phyloP scores from a whole-genome alignment of 2,113 vertebrate species.

The Cavia porcellus region DNA sequence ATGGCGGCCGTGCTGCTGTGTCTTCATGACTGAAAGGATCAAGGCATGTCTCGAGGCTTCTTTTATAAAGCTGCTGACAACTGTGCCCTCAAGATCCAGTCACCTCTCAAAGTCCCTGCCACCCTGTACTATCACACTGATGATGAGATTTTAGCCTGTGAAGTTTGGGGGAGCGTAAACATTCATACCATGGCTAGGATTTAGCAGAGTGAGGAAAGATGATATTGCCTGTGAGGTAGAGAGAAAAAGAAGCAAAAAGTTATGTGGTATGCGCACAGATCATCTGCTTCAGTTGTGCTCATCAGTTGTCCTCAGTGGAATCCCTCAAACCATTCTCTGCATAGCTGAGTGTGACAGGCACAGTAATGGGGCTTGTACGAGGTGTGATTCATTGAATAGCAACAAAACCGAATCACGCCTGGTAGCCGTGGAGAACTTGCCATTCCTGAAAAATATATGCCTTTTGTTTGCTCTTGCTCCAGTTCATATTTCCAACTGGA shows the following conservation, averaged over 20 bases:
- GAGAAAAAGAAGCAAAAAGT: constrained; percentile 11
- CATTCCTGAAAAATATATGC: constrained; percentile 1
- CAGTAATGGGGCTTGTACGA: neutral
- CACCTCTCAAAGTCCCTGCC: neutral
- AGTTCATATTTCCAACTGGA: constrained; percentile 15
- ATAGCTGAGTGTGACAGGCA: neutral
- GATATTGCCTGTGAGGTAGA: neutral
- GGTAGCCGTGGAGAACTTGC: neutral
- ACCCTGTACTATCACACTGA: neutral
- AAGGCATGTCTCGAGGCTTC: neutral
- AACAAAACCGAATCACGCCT: neutral
- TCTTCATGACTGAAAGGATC: neutral
- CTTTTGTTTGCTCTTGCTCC: constrained; percentile 28
- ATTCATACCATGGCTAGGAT: neutral
- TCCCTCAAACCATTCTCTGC: neutral
- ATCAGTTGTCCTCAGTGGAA: neutral
- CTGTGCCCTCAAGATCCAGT: too few relatives aligned
- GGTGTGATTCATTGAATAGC: neutral
- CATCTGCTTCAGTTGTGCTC: neutral
- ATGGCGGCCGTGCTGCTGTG: neutral
- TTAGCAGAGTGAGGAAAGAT: neutral
- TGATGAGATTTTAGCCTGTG: neutral
- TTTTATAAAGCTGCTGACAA: neutral
- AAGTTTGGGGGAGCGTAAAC: neutral
- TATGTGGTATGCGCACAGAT: neutral